phyloP scores from a whole-genome alignment of 1,140 invertebrate genomes.

The Heliothis subflexa region DNA sequence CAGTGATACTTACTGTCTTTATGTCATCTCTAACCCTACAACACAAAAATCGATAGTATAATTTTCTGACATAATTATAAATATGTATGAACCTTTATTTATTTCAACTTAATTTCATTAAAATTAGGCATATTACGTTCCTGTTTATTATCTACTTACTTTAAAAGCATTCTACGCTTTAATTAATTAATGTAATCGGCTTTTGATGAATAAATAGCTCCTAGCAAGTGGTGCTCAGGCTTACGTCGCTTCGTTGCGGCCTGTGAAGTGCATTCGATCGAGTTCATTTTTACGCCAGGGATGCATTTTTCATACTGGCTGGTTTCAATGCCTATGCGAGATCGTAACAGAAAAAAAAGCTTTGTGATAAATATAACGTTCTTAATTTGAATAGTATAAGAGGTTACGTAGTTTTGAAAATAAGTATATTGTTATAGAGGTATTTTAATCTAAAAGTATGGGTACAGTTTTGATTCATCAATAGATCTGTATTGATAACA shows the following conservation, averaged over 20 bases:
- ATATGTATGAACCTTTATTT: too few species aligned
- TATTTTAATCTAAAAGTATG: too few species aligned
- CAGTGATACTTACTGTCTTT: background rate
- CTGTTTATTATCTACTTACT: background rate
- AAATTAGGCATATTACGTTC: background rate
- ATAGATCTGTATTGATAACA: too few species aligned
- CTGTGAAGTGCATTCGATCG: slow-evolving; percentile 16
- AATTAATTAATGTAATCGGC: background rate
- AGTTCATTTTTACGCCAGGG: slow-evolving; percentile 28
- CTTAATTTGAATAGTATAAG: background rate
- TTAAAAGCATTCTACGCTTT: background rate
- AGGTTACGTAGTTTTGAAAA: too few species aligned
- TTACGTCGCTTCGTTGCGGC: background rate
- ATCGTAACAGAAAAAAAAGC: slow-evolving; percentile 7
- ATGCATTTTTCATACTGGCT: slow-evolving; percentile 30
- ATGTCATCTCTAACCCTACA: background rate
- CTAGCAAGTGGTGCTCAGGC: background rate
- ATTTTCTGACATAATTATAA: too few species aligned
- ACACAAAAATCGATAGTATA: too few species aligned
- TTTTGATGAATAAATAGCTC: background rate
- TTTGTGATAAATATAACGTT: background rate
- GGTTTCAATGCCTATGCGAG: background rate
- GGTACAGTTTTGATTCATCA: too few species aligned
- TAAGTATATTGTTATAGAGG: too few species aligned
- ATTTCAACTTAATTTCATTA: too few species aligned